Evolutionary conservation across 1,140 invertebrate species (phyloP), one percentile per base, ranked within the genome.

Genomic region (Bombus waltoni): DNA sequence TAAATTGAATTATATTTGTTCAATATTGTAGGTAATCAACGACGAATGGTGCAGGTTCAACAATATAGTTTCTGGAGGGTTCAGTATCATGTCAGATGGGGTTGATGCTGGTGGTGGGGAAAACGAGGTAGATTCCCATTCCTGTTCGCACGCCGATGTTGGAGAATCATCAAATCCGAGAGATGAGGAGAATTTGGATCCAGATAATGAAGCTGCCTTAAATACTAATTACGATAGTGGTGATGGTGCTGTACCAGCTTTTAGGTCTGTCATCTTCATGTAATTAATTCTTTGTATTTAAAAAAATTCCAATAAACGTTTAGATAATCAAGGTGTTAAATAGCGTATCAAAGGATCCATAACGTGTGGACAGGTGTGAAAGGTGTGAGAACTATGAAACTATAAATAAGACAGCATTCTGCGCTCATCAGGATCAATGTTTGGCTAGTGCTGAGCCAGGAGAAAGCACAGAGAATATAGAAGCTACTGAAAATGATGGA

Each of bases 361-460:
- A 74, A 59, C 68, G 84, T 88, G 71, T 72, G 89, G 91, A 40
- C 89, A 96, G 95, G 86, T 97, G 96, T 92, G 96, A 97, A 90
- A 95, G 96, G 80, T 97, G 97, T 94, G 97, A 97, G 88, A 96
- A 96, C 89, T 97, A 97, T 91, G 97, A 97, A 95, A 96, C 96
- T 35, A 95, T 95, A 90, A 97, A 96, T 86, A 95, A 96, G 90
- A 93, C 96, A 65, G 95, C 96, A 66, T 94, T 97, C 80, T 95
- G 96, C 84, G 95, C 96, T 65, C 97, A 97, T 91, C 95, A 96
- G 78, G 96, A 96, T 62, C 96, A 96, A 91, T 97, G 96, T 90
- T 93, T 95, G 90, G 91, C 93, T 65, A 93, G 91, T 73, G 92
- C 92, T 77, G 94, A 95, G 78, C 87, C 92, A 38, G 92, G 90